phyloP scores from a whole-genome alignment of 1,140 invertebrate genomes.

The Holotrichia oblita region DNA sequence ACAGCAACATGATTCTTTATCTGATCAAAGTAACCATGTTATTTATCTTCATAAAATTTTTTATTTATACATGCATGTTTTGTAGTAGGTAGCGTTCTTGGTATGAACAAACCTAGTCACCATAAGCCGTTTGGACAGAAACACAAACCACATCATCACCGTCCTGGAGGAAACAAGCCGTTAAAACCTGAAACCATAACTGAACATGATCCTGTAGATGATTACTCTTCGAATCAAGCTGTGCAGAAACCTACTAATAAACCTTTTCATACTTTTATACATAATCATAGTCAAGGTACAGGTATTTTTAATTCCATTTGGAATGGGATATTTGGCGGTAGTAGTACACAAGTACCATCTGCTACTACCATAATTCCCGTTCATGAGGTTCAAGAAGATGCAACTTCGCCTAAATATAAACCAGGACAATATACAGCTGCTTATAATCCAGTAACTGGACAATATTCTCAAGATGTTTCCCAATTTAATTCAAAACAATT shows the following conservation, averaged over 20 bases:
- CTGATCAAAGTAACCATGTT: not conserved
- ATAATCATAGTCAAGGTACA: constrained; percentile 24
- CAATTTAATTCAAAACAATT: constrained; percentile 17
- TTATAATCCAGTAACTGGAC: constrained; percentile 14
- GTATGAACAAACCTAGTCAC: not conserved
- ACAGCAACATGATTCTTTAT: not conserved
- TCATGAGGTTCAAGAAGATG: constrained; percentile 18
- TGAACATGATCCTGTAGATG: constrained; percentile 6
- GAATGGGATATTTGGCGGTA: not conserved
- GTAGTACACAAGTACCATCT: not conserved
- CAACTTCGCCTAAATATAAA: not conserved
- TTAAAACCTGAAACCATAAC: not conserved
- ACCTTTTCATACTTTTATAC: constrained; percentile 5
- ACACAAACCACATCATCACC: constrained; percentile 22
- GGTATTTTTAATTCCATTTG: not conserved
- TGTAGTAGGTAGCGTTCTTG: not conserved
- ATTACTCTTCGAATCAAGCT: not conserved
- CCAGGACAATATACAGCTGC: not conserved
- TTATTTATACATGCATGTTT: not conserved
- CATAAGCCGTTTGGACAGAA: not conserved
- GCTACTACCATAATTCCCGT: not conserved
- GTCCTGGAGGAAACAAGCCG: not conserved
- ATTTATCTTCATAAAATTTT: not conserved
- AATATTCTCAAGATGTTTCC: not conserved
- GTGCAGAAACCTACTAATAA: not conserved